Conservation (phyloP, 2,113 vertebrate genomes). For the Empidonax traillii region DNA sequence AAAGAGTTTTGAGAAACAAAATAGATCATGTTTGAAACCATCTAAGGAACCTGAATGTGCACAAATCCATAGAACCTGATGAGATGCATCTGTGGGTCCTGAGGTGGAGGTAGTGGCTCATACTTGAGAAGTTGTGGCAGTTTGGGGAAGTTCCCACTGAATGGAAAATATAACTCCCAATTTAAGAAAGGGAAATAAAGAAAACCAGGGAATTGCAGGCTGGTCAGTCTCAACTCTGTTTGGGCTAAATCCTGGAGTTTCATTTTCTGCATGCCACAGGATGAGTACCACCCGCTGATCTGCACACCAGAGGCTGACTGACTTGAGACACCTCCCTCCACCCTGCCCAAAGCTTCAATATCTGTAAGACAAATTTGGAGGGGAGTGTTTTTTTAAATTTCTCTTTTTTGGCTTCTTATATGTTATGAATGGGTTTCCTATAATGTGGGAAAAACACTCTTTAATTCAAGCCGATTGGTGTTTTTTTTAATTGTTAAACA, state of each 20-base stretch:
- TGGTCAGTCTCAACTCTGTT: fast-evolving
- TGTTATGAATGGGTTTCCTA: neutral
- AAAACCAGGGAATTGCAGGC: neutral
- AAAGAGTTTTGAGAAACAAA: neutral
- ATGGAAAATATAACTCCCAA: neutral
- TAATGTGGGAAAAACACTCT: neutral
- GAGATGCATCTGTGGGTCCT: neutral
- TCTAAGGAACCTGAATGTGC: neutral
- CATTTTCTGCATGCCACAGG: fast-evolving
- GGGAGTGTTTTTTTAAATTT: neutral
- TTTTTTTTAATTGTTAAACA: neutral
- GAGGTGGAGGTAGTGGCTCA: neutral
- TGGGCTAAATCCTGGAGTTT: neutral
- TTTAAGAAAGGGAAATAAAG: neutral
- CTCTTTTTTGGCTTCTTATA: neutral
- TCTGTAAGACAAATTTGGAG: neutral
- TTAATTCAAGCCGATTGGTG: neutral
- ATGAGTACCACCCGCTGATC: neutral
- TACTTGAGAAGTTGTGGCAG: neutral
- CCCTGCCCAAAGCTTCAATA: neutral
- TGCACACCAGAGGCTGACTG: neutral
- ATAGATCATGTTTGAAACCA: neutral
- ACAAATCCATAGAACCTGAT: neutral
- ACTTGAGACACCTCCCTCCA: neutral
- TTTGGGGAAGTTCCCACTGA: neutral